These are phyloP conservation scores for Aldrovandia affinis DNA, from an alignment of 2,797 vertebrate species.

Conservation along the genomic window DNA sequence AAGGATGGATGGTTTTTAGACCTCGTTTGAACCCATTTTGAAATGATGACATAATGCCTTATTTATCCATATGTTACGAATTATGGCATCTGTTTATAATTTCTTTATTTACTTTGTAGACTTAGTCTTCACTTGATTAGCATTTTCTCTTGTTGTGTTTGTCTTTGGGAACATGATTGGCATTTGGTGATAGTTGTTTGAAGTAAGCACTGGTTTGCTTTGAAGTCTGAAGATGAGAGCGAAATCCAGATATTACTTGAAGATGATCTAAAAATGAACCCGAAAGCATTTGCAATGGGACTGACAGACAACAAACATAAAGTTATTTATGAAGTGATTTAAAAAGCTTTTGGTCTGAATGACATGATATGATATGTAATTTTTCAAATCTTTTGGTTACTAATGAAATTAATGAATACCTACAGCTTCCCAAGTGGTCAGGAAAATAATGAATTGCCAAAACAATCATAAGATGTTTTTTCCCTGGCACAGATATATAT, in stretches of 20 bases:
- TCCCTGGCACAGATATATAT: neutral
- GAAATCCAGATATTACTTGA: conserved; percentile 67
- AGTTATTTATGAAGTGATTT: conserved; percentile 62
- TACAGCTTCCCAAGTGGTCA: neutral
- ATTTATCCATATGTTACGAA: conserved; percentile 70
- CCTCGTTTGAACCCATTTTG: conserved; percentile 60
- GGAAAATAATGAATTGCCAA: neutral
- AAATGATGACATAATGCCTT: conserved; percentile 64
- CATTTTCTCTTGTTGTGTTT: conserved; percentile 69
- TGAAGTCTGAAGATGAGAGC: conserved; percentile 67
- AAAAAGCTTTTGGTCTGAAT: conserved; percentile 39
- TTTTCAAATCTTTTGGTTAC: conserved; percentile 6
- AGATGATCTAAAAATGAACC: conserved; percentile 65
- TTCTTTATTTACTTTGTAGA: conserved; percentile 74
- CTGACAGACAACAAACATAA: conserved; percentile 64
- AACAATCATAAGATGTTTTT: neutral
- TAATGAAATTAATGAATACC: conserved; percentile 50
- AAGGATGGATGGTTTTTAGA: conserved; percentile 47
- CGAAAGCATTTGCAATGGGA: conserved; percentile 61
- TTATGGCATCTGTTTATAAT: conserved; percentile 74
- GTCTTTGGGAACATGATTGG: conserved; percentile 73
- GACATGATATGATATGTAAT: neutral
- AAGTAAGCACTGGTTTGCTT: conserved; percentile 65
- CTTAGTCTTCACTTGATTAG: conserved; percentile 64
- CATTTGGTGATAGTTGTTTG: conserved; percentile 68